Conservation (phyloP, 2,797 vertebrate genomes). For the Hybognathus amarus region DNA sequence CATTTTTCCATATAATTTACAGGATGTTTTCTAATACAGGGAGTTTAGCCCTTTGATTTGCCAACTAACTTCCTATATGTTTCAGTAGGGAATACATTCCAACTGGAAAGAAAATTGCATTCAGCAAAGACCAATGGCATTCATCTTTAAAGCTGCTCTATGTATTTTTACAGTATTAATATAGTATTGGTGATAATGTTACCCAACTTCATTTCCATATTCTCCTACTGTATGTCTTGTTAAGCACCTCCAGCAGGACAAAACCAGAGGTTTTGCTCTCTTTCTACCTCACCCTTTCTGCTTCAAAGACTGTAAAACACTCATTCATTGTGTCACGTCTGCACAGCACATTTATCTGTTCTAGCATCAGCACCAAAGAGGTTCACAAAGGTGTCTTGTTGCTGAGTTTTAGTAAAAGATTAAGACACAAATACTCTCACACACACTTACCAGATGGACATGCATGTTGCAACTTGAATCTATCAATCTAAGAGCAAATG, state of each 20-base stretch:
- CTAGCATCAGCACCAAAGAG: constrained; percentile 6
- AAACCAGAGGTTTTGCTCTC: not conserved
- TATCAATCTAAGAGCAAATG: not conserved
- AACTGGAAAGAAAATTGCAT: not conserved
- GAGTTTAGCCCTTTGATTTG: not conserved
- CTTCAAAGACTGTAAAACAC: constrained; percentile 9
- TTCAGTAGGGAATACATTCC: not conserved
- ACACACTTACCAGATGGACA: constrained; percentile 18
- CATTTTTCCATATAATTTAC: not conserved
- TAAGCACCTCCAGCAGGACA: constrained; percentile 2
- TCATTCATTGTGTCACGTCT: constrained; percentile 14
- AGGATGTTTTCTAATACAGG: constrained; percentile 24
- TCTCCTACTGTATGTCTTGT: not conserved
- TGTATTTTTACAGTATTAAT: not conserved
- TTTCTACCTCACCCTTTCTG: not conserved
- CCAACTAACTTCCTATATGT: not conserved
- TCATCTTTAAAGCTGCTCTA: not conserved
- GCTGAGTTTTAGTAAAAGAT: not conserved
- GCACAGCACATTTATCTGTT: constrained; percentile 25
- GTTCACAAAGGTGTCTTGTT: constrained; percentile 7
- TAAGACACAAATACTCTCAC: constrained; percentile 1
- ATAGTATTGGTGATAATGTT: not conserved
- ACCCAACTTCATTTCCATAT: not conserved
- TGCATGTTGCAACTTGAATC: constrained; percentile 37
- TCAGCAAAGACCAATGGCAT: not conserved